Evolutionary conservation across 2,888 invertebrate genomes (phyloP).

Genomic region (Campoplex nolae): DNA sequence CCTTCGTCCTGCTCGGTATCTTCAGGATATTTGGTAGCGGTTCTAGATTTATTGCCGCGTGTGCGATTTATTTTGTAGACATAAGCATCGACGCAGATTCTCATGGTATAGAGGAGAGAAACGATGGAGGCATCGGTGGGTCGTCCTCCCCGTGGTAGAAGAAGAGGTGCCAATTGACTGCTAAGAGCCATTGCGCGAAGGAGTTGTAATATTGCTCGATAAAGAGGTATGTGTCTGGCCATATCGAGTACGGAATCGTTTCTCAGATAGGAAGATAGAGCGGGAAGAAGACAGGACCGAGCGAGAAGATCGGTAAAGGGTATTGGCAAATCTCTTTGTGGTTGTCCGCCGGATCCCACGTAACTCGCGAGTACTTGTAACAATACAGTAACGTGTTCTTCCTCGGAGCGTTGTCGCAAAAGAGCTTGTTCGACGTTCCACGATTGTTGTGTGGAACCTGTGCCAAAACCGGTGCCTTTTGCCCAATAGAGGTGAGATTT

Average conservation of each 20-base stretch:
- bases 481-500: slow-evolving; percentile 96
- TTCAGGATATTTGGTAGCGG: slow-evolving; percentile 83
- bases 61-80: slow-evolving; percentile 90
- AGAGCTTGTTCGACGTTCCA: slow-evolving; percentile 99
- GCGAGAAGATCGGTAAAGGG: slow-evolving; percentile 92
- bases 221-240: slow-evolving; percentile 98
- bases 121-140: slow-evolving; percentile 89
- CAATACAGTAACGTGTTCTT: slow-evolving; percentile 96
- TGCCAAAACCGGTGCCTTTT: slow-evolving; percentile 98
- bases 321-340: slow-evolving; percentile 87
- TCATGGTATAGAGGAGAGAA: slow-evolving; percentile 93
- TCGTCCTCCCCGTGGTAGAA: slow-evolving; percentile 86
- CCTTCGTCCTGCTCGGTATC: slow-evolving; percentile 96
- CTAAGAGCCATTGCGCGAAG: slow-evolving; percentile 91
- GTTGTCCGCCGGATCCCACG: slow-evolving; percentile 90
- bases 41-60: slow-evolving; percentile 79
- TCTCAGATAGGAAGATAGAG: slow-evolving; percentile 94
- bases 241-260: slow-evolving; percentile 99
- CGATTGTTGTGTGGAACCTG: slow-evolving; percentile 97
- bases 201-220: slow-evolving; percentile 93
- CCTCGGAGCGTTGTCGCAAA: slow-evolving; percentile 94
- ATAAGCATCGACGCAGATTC: slow-evolving; percentile 96
- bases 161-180: slow-evolving; percentile 87
- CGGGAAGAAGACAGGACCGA: slow-evolving; percentile 94
- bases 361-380: slow-evolving; percentile 94